These are phyloP conservation scores for Sesamia nonagrioides DNA, from an alignment of 1,140 invertebrate species.

Conservation along the genomic window DNA sequence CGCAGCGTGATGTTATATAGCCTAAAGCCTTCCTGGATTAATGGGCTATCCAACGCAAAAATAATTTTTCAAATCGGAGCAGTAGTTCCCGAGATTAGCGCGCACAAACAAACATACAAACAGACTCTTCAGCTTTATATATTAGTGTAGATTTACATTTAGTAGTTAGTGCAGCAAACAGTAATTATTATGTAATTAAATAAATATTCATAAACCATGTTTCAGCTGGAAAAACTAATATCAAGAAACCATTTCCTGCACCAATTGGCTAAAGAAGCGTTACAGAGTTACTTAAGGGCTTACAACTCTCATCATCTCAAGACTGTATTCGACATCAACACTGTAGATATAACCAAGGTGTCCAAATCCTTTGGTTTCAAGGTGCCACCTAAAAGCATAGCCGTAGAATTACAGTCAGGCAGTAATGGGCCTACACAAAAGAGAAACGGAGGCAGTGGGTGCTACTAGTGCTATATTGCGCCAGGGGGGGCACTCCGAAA, in stretches of 20 bases:
- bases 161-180: no score
- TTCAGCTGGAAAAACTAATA: slow-evolving; percentile 98
- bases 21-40: no score
- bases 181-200: no score
- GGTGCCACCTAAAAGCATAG: slow-evolving; percentile 91
- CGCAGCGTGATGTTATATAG: no score
- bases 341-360: slow-evolving; percentile 95
- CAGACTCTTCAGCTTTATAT: no score
- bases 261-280: slow-evolving; percentile 98
- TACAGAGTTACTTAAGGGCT: slow-evolving; percentile 98
- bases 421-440: slow-evolving; percentile 91
- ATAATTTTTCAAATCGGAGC: no score
- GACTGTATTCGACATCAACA: slow-evolving; percentile 97
- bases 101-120: no score
- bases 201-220: slow-evolving; percentile 49
- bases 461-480: slow-evolving; percentile 91
- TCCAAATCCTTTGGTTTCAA: slow-evolving; percentile 98
- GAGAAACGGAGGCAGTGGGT: slow-evolving; percentile 92
- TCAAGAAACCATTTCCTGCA: slow-evolving; percentile 98
- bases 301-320: slow-evolving; percentile 99
- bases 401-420: slow-evolving; percentile 93
- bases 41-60: no score
- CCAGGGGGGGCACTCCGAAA: no score
- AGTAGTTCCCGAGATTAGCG: no score
- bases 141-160: no score